These are phyloP conservation scores for Hyles euphorbiae DNA, from an alignment of 1,140 invertebrate species.

Conservation along the genomic window DNA sequence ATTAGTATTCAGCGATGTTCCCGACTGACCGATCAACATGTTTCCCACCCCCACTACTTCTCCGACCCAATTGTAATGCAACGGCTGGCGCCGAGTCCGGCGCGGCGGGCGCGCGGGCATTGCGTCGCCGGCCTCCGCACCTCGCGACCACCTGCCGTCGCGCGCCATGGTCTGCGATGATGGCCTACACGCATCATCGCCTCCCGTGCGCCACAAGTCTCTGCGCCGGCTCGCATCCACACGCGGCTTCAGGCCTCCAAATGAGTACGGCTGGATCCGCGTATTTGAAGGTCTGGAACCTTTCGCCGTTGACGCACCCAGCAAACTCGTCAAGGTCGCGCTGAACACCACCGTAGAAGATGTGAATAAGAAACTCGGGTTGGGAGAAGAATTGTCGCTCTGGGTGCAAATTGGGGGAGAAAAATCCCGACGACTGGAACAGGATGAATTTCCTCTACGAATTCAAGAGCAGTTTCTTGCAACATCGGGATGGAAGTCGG, in stretches of 20 bases:
- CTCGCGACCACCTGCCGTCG: slow-evolving; percentile 45
- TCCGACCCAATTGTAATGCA: slow-evolving; percentile 69
- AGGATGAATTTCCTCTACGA: slow-evolving; percentile 76
- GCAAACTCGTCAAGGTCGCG: slow-evolving; percentile 77
- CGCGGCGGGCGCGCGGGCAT: slow-evolving; percentile 43
- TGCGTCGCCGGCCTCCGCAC: slow-evolving; percentile 49
- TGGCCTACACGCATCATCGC: slow-evolving; percentile 56
- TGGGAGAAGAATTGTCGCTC: slow-evolving; percentile 77
- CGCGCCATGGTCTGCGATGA: slow-evolving; percentile 65
- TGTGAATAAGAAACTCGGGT: slow-evolving; percentile 77
- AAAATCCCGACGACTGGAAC: slow-evolving; percentile 73
- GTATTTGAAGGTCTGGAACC: slow-evolving; percentile 78
- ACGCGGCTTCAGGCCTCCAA: slow-evolving; percentile 66
- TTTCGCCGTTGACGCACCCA: slow-evolving; percentile 59
- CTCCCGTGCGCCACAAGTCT: slow-evolving; percentile 54
- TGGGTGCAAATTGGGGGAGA: slow-evolving; percentile 80
- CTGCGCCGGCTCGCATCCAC: slow-evolving; percentile 77
- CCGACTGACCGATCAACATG: slow-evolving; percentile 64
- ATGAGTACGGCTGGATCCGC: slow-evolving; percentile 75
- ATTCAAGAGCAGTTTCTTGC: slow-evolving; percentile 80
- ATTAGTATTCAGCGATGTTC: slow-evolving; percentile 58
- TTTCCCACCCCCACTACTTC: slow-evolving; percentile 67
- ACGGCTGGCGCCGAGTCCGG: slow-evolving; percentile 46
- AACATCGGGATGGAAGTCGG: slow-evolving; percentile 77
- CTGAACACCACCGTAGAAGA: slow-evolving; percentile 77